Conservation (phyloP, 2,113 vertebrate genomes). For the Ginglymostoma cirratum region DNA sequence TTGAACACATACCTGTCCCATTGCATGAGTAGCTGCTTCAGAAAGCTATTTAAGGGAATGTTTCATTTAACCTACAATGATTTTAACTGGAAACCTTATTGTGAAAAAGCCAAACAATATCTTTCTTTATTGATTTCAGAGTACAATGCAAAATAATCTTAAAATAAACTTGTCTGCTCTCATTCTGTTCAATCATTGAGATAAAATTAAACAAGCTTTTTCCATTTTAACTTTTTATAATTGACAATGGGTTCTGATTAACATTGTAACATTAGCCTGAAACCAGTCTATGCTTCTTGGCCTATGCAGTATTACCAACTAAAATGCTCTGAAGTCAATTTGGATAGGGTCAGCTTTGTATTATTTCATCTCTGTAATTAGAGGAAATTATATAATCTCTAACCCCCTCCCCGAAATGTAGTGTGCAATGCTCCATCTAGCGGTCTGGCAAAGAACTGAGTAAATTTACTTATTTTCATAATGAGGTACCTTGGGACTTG, state of each 20-base stretch:
- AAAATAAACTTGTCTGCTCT: background rate
- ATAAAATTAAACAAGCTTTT: background rate
- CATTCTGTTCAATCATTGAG: background rate
- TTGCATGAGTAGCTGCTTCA: slow-evolving; percentile 2
- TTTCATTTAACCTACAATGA: background rate
- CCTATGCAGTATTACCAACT: background rate
- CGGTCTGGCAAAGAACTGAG: background rate
- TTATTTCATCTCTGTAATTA: slow-evolving; percentile 20
- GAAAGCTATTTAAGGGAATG: slow-evolving; percentile 6
- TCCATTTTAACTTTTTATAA: background rate
- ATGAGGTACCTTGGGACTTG: background rate
- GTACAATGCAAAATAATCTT: background rate
- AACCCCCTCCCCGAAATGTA: background rate
- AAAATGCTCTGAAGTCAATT: background rate
- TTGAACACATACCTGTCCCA: slow-evolving; percentile 21
- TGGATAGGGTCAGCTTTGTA: background rate
- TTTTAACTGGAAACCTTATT: background rate
- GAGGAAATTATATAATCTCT: background rate
- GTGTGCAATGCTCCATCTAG: slow-evolving; percentile 26
- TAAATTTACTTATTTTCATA: background rate
- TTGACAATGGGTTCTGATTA: background rate
- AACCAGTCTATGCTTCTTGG: background rate
- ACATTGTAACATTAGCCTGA: background rate
- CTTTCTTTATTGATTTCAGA: background rate
- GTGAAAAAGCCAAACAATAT: background rate